Conservation (phyloP, 1,140 invertebrate species). For the Drosophila sturtevanti region DNA sequence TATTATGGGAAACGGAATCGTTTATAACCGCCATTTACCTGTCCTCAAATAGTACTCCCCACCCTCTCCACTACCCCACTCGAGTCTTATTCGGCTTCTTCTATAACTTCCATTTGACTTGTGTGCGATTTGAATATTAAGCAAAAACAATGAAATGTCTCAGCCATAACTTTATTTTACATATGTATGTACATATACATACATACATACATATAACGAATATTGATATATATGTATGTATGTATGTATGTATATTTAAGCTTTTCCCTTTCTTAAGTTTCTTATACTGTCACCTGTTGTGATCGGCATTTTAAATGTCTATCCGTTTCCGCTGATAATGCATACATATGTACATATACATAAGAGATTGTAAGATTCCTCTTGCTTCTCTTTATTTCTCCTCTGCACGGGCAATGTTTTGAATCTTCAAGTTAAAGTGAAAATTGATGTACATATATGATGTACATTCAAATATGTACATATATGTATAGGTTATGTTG, state of each 20-base stretch:
- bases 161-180: conserved; percentile 44
- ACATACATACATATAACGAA: too few relatives aligned
- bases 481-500: too few relatives aligned
- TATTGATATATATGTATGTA: neutral
- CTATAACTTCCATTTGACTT: conserved; percentile 6
- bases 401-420: too few relatives aligned
- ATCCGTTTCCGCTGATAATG: conserved; percentile 32
- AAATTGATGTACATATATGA: too few relatives aligned
- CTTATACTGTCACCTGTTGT: conserved; percentile 31
- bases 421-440: too few relatives aligned
- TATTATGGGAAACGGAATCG: conserved; percentile 20
- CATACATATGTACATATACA: neutral
- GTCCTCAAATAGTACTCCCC: conserved; percentile 19
- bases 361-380: too few relatives aligned
- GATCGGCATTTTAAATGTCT: conserved; percentile 44
- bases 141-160: conserved; percentile 49
- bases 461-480: too few relatives aligned
- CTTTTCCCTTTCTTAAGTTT: conserved; percentile 39
- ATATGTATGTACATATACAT: neutral
- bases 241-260: conserved; percentile 21
- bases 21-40: conserved; percentile 27
- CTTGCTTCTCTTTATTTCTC: too few relatives aligned
- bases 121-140: conserved; percentile 70
- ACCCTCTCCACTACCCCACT: neutral
- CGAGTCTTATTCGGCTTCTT: neutral